Percentiles rank a stretch among this genome's conserved stretches.
Conservation (phyloP, 2,113 vertebrate genomes). For the Periophthalmodon schlosseri region DNA sequence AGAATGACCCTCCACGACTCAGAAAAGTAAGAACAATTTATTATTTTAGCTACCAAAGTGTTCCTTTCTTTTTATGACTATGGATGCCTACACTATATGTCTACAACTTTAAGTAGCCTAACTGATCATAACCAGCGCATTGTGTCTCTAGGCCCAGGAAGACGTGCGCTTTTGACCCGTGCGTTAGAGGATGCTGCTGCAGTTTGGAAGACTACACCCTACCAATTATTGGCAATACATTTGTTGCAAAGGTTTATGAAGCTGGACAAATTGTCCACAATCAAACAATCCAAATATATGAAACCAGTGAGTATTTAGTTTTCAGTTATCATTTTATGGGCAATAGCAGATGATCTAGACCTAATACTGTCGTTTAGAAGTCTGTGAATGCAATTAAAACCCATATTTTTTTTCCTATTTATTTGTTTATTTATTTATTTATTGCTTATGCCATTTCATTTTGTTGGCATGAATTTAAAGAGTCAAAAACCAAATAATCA, state of each 20-base stretch:
- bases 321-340: not conserved
- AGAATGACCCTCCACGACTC: not conserved
- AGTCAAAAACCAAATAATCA: no score
- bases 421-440: no score
- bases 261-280: not conserved
- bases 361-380: no score
- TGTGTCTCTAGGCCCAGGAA: not conserved
- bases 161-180: conserved; percentile 5
- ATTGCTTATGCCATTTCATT: no score
- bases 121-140: not conserved
- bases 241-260: conserved; percentile 14
- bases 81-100: no score
- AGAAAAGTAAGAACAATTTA: not conserved
- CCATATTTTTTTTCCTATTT: no score
- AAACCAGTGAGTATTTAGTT: conserved; percentile 53
- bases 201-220: fast-evolving
- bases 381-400: no score
- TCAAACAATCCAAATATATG: fast-evolving
- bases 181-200: conserved; percentile 39
- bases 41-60: not conserved
- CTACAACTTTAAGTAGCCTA: not conserved
- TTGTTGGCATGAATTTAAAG: no score
- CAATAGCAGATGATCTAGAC: no score
- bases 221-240: fast-evolving
- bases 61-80: no score